Evolutionary conservation across 35 echinoderm and acorn worm species (phyloP).

Genomic region (Patiria miniata): DNA sequence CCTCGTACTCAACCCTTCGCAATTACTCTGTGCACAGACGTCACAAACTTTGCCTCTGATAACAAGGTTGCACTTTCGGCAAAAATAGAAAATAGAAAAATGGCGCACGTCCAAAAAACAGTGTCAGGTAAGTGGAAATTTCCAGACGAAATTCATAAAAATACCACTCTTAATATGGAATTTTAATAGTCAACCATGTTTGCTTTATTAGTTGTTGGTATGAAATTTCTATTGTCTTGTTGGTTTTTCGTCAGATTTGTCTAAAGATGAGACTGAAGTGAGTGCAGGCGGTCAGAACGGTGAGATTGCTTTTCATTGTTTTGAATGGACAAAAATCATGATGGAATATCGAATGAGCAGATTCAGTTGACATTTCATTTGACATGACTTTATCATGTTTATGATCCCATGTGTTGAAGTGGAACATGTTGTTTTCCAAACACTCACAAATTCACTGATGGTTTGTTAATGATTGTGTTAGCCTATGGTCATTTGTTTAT

Average conservation of each 20-base stretch:
- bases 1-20: too few relatives aligned
- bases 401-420: too few relatives aligned
- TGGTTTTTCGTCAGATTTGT: background rate
- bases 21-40: too few relatives aligned
- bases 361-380: too few relatives aligned
- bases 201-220: background rate
- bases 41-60: too few relatives aligned
- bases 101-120: conserved; percentile 9
- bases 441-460: too few relatives aligned
- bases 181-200: background rate
- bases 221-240: background rate
- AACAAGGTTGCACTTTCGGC: background rate
- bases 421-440: too few relatives aligned
- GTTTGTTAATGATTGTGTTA: too few relatives aligned
- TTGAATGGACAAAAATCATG: conserved; percentile 2
- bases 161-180: background rate
- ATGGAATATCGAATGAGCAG: too few relatives aligned
- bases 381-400: too few relatives aligned
- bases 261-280: conserved; percentile 10
- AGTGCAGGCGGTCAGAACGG: conserved; percentile 8
- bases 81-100: background rate
- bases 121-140: conserved; percentile 18
- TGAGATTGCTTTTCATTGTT: conserved; percentile 8
- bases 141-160: background rate
- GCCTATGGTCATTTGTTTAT: too few relatives aligned